phyloP scores from a whole-genome alignment of 2,797 vertebrate genomes.

The Hippoglossus hippoglossus region DNA sequence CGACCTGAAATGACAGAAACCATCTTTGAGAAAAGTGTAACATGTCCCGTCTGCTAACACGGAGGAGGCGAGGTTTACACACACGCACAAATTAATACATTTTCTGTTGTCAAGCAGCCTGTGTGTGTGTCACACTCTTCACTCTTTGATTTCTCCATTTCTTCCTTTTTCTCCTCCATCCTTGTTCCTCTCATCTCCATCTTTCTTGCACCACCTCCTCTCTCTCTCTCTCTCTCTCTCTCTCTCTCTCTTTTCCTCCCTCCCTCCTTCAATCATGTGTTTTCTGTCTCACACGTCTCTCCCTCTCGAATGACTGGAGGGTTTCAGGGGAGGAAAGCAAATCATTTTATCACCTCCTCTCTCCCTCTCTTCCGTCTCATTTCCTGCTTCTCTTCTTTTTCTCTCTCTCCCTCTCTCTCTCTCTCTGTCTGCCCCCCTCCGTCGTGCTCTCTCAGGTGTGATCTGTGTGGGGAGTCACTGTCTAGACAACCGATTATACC shows the following conservation, averaged over 20 bases:
- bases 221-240: background rate
- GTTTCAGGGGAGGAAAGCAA: slow-evolving; percentile 33
- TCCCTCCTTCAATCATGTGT: slow-evolving; percentile 27
- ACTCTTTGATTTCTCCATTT: background rate
- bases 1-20: too few relatives aligned
- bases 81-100: background rate
- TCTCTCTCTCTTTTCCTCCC: background rate
- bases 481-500: slow-evolving; percentile 78
- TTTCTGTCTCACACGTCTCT: slow-evolving; percentile 49
- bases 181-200: too few relatives aligned
- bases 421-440: slow-evolving; percentile 7
- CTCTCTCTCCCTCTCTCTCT: background rate
- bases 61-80: too few relatives aligned
- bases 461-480: slow-evolving; percentile 73
- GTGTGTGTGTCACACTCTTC: slow-evolving; percentile 11
- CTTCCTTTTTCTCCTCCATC: background rate
- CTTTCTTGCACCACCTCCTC: background rate
- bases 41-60: too few relatives aligned
- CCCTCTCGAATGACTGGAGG: slow-evolving; percentile 31
- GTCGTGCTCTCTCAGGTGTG: slow-evolving; percentile 65
- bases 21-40: too few relatives aligned
- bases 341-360: slow-evolving; percentile 56
- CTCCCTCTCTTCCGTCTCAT: slow-evolving; percentile 44
- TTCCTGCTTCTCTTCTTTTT: slow-evolving; percentile 18
- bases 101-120: slow-evolving; percentile 32